A percentile compares a stretch with the other conserved stretches of the same genome.
Conservation (phyloP, 1,140 invertebrate genomes). For the Listronotus bonariensis region DNA sequence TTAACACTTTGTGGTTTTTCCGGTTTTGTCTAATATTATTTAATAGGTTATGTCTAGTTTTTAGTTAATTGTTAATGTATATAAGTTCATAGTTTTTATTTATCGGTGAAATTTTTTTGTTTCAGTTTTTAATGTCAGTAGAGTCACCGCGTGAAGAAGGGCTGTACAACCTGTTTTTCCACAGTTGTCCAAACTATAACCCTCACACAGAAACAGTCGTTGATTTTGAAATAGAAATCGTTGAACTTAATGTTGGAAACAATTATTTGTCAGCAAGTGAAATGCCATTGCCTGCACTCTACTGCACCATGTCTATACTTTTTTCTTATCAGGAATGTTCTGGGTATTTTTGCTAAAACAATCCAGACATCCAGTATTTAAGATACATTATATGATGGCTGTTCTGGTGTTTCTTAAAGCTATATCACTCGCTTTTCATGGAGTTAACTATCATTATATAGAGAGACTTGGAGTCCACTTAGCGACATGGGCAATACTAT, state of each 20-base stretch:
- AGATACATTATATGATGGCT: conserved; percentile 97
- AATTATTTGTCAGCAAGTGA: conserved; percentile 97
- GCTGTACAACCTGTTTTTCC: conserved; percentile 94
- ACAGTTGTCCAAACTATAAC: conserved; percentile 83
- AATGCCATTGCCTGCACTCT: conserved; percentile 91
- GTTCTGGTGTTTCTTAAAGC: conserved; percentile 92
- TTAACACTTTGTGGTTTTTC: too few relatives aligned
- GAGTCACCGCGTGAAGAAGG: conserved; percentile 81
- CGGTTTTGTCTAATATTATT: too few relatives aligned
- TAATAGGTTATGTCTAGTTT: too few relatives aligned
- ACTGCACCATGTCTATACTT: conserved; percentile 91
- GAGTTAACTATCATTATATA: conserved; percentile 96
- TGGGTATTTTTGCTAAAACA: conserved; percentile 91
- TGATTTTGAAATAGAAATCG: conserved; percentile 71
- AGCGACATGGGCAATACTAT: conserved; percentile 96
- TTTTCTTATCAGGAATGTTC: conserved; percentile 85
- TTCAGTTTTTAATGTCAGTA: conserved; percentile 68
- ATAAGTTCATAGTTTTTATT: too few relatives aligned
- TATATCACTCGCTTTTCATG: conserved; percentile 91
- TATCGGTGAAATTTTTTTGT: too few relatives aligned
- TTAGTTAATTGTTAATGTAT: too few relatives aligned
- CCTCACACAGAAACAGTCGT: conserved; percentile 47
- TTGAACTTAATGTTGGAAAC: conserved; percentile 72
- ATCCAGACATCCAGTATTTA: conserved; percentile 82
- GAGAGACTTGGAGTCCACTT: conserved; percentile 91